phyloP scores from a whole-genome alignment of 2,113 vertebrate genomes.

The Orthonyx spaldingii region DNA sequence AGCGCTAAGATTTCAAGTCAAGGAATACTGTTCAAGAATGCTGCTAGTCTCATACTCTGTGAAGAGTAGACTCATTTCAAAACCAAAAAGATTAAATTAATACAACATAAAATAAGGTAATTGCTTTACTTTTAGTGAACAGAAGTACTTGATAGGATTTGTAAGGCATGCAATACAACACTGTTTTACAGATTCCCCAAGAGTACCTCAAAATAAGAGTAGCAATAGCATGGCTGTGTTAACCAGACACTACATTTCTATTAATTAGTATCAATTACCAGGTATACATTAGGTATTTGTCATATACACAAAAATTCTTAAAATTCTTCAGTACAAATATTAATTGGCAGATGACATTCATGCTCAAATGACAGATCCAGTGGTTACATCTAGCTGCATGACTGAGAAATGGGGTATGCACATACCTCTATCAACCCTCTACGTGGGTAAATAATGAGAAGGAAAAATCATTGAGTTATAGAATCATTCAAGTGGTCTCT shows the following conservation, averaged over 20 bases:
- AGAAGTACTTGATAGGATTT: background rate
- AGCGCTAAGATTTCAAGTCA: background rate
- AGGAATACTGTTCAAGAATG: background rate
- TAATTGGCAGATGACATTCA: background rate
- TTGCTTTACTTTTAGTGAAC: background rate
- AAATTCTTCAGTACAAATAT: background rate
- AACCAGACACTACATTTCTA: background rate
- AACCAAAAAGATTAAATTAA: background rate
- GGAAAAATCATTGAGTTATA: background rate
- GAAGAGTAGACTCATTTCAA: background rate
- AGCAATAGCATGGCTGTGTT: background rate
- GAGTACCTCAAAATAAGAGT: background rate
- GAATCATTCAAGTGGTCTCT: background rate
- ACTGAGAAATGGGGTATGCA: background rate
- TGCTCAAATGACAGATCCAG: background rate
- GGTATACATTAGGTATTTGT: background rate
- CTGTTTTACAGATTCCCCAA: background rate
- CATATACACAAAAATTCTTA: background rate
- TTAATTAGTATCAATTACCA: background rate
- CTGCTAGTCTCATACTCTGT: background rate
- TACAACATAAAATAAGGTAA: background rate
- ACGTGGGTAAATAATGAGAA: background rate
- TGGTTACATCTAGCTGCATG: background rate
- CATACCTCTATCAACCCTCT: background rate
- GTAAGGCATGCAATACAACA: background rate